These are phyloP conservation scores for Hemichromis elongatus DNA, from an alignment of 2,113 vertebrate genomes.

Conservation along the genomic window DNA sequence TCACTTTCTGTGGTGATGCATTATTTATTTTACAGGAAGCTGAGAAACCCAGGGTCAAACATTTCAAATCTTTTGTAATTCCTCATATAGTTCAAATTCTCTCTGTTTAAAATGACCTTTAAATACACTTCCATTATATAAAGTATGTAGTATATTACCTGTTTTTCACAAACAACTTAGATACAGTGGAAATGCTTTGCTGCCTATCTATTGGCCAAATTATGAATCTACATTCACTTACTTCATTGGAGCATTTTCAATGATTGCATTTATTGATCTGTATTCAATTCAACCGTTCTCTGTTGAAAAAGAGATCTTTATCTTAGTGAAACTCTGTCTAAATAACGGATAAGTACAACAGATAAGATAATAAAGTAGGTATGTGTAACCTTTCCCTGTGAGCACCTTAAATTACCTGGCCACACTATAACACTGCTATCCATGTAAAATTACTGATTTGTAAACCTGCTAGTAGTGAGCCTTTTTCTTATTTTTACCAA, in stretches of 20 bases:
- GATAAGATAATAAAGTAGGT: not conserved
- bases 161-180: not conserved
- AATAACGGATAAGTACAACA: not conserved
- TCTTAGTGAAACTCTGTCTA: not conserved
- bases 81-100: not conserved
- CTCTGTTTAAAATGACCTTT: not conserved
- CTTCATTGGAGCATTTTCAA: not conserved
- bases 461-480: not conserved
- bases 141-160: not conserved
- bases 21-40: slow-evolving; percentile 54
- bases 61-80: not conserved
- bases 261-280: not conserved
- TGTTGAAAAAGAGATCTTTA: not conserved
- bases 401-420: not conserved
- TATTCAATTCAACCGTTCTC: not conserved
- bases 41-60: slow-evolving; percentile 7
- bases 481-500: not conserved
- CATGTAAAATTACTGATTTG: not conserved
- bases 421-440: not conserved
- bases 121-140: not conserved
- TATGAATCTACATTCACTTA: not conserved
- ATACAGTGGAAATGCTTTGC: not conserved
- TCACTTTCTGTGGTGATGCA: slow-evolving; percentile 60
- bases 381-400: not conserved
- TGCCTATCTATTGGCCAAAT: not conserved